Evolutionary conservation across 2,797 vertebrate genomes (phyloP).

Genomic region (Gobionotothen gibberifrons): DNA sequence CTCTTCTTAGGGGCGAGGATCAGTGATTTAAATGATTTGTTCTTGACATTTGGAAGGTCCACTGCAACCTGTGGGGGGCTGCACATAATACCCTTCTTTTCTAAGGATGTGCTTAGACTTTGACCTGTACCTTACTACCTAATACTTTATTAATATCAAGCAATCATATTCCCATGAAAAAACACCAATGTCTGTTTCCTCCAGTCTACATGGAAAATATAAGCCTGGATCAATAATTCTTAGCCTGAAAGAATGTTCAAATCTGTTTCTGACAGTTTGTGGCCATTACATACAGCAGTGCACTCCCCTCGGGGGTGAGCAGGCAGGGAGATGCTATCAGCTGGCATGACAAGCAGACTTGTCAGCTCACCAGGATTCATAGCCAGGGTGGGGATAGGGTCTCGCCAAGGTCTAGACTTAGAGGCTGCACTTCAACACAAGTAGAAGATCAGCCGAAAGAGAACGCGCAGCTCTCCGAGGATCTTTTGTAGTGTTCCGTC

Average conservation of each 20-base stretch:
- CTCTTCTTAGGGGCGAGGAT: no score
- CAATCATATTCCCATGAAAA: no score
- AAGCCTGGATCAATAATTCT: not conserved
- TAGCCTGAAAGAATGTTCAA: not conserved
- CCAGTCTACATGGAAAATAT: not conserved
- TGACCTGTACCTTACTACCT: no score
- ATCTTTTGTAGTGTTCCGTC: slow-evolving; percentile 42
- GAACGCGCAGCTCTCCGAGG: not conserved
- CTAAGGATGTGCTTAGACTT: no score
- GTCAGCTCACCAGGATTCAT: slow-evolving; percentile 20
- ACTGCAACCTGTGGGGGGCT: no score
- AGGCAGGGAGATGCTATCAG: slow-evolving; percentile 45
- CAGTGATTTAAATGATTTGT: no score
- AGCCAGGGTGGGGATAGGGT: not conserved
- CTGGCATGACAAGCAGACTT: slow-evolving; percentile 19
- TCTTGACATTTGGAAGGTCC: no score
- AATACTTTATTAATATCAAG: no score
- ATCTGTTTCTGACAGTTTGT: not conserved
- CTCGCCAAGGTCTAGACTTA: slow-evolving; percentile 3
- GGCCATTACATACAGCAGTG: not conserved
- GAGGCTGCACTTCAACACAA: slow-evolving; percentile 7
- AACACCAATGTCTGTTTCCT: not conserved
- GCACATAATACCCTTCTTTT: no score
- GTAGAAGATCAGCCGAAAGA: not conserved
- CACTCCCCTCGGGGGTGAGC: slow-evolving; percentile 14